Evolutionary conservation across 2,113 vertebrate species (phyloP).

Genomic region (Anarhynchus alexandrinus): DNA sequence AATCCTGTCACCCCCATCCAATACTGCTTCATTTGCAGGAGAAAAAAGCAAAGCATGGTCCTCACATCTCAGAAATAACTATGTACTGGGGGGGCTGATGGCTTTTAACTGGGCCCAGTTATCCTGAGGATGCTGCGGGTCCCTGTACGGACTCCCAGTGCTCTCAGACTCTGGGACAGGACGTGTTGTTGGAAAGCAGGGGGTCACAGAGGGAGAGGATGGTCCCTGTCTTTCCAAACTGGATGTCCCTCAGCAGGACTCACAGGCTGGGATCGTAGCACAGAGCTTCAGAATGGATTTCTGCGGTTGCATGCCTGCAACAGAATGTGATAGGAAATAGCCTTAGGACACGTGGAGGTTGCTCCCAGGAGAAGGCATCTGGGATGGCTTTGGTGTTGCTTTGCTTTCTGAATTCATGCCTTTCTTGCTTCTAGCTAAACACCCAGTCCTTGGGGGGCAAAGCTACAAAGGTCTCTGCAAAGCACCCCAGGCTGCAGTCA

Average conservation of each 20-base stretch:
- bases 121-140: neutral
- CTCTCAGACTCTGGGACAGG: neutral
- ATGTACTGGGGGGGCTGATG: rapidly evolving
- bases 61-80: neutral
- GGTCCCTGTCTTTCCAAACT: neutral
- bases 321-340: neutral
- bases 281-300: neutral
- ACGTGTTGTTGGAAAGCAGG: rapidly evolving
- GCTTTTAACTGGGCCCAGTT: neutral
- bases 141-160: neutral
- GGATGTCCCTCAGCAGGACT: neutral
- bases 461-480: neutral
- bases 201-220: neutral
- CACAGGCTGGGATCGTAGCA: neutral
- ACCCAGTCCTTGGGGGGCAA: rapidly evolving
- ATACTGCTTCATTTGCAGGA: neutral
- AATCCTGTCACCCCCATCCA: neutral
- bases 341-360: neutral
- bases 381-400: neutral
- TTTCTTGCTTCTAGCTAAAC: neutral
- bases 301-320: neutral
- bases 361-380: neutral
- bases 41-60: neutral
- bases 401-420: neutral
- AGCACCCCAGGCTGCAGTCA: neutral